Base-by-base conservation (phyloP, 2,888 invertebrate species). In the Loripinus fragilis region DNA sequence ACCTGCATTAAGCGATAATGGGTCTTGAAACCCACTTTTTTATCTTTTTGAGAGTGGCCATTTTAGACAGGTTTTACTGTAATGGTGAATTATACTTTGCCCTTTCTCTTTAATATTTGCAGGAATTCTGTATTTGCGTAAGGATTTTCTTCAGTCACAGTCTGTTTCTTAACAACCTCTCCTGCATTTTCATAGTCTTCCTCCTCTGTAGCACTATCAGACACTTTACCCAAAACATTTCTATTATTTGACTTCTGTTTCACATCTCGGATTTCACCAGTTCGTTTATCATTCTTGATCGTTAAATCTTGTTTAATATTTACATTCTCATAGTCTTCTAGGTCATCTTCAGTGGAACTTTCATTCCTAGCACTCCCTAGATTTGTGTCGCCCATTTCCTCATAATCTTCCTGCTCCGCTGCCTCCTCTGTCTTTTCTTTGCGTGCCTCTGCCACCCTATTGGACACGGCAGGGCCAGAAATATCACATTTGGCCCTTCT, bases 111-210 rank as follows among this genome's bases (percentile, higher is more conserved):
- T 41, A 15, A 20, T 5, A 12, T 23, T 33, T 17, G 25, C 1
- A 60, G 10, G n/a, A 68, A 60, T 12, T 55, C 20, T 5, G 67
- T 50, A 74, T 74, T 74, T 74, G 68, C 68, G 38, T 74, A 74
- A 3, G 55, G 55, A 15, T 20, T 45, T 20, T 45, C 66, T 2
- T 15, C 20, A 38, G 10, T 5, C 28, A 17, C 33, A n/a, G 23
- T 28, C 7, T 25, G 20, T 17, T 60, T 60, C n/a, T 60, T 30
- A 28, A 28, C 23, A 35, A 67, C 52, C 3, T 5, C 20, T 41
- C n/a, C 50, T 15, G 74, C 28, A 41, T 74, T 74, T 52, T 74
- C 74, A 52, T 74, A 74, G 30, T 74, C 74, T 41, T 74, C 52
- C 15, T 50, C 67, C n/a, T 12, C 28, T 55, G 7, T 17, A 15